A percentile compares a stretch with the other conserved stretches of the same genome.
phyloP scores from a whole-genome alignment of 2,113 vertebrate genomes.

The Pan paniscus region DNA sequence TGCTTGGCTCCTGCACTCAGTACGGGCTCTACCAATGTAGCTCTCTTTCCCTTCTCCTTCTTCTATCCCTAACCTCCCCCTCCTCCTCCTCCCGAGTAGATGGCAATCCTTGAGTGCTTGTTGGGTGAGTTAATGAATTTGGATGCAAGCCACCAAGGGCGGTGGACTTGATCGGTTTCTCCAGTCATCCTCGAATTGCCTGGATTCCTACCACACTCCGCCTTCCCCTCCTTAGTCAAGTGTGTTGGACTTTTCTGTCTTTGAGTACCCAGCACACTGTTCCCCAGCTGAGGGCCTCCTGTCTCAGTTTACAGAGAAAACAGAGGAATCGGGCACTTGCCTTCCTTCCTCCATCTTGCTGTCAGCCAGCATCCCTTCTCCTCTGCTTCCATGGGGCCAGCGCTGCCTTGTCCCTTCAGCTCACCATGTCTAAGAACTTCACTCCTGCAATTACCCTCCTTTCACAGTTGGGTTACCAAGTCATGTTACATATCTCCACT shows the following conservation, averaged over 20 bases:
- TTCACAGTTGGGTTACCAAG: neutral
- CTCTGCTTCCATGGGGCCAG: neutral
- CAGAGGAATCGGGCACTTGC: neutral
- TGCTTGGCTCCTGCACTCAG: neutral
- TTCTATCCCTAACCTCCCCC: too few species aligned
- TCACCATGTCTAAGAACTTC: neutral
- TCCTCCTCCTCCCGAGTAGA: accelerated
- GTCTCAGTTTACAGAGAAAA: neutral
- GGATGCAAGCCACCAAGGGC: too few species aligned
- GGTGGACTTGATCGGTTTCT: neutral
- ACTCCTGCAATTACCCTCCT: neutral
- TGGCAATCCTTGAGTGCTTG: too few species aligned
- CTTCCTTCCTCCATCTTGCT: neutral
- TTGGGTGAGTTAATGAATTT: neutral
- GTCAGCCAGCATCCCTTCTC: neutral
- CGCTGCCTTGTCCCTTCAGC: neutral
- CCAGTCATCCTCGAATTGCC: neutral
- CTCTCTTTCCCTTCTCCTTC: accelerated
- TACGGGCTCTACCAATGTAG: accelerated
- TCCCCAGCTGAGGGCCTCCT: neutral
- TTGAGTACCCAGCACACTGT: neutral
- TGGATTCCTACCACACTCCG: neutral
- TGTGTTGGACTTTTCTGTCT: neutral
- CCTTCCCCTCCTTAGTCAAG: neutral
- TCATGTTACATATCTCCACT: too few species aligned